Base-by-base conservation (phyloP, 35 echinoderm and acorn worm genomes). In the Lytechinus variegatus region DNA sequence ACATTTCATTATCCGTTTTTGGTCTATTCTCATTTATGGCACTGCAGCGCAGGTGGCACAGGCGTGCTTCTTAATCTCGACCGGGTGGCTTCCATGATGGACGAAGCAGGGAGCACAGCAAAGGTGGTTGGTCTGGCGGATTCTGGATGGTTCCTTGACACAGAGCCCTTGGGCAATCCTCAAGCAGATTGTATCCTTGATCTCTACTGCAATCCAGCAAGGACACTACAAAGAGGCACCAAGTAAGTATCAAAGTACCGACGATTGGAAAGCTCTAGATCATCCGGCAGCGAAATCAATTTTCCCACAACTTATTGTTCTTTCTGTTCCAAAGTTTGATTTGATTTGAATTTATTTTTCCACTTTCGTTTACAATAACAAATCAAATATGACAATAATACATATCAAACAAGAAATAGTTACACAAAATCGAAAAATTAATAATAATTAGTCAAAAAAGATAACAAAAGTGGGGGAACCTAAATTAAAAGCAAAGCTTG, bases 91-190 rank as follows among this genome's bases (percentile, higher is more conserved):
- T 91, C 94, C 16, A 56, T 97, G 89, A 91, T 99, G 92, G 94
- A 21, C 1, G 92, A 96, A 19, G 96, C 96, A 9, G 98, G 98
- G 5, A 99, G 98, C 92, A 92, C 61, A 10, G 98, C 97, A 24
- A 72, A 87, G 9, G 94, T 99, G 6, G 94, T 97, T 10, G 98
- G 98, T 16, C 90, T 99, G 27, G 95, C 95, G 53, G 98, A 99
- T 55, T 99, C 98, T 9, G 98, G 98, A 11, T 99, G 98, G 98
- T 99, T 99, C 66, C 86, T 99, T 79, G 97, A 99, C 53, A 98
- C 96, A 44, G 96, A 97, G 11, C 95, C 95, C 19, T 86, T 97
- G 11, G 91, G 96, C 33, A 93, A 94, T 9, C 94, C 96, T 55
- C 79, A n/a, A 92, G 52, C 79, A 8, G 96, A 97, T n/a, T 97